These are phyloP conservation scores for Leptopilina syphax DNA, from an alignment of 2,888 invertebrate species.

Conservation along the genomic window DNA sequence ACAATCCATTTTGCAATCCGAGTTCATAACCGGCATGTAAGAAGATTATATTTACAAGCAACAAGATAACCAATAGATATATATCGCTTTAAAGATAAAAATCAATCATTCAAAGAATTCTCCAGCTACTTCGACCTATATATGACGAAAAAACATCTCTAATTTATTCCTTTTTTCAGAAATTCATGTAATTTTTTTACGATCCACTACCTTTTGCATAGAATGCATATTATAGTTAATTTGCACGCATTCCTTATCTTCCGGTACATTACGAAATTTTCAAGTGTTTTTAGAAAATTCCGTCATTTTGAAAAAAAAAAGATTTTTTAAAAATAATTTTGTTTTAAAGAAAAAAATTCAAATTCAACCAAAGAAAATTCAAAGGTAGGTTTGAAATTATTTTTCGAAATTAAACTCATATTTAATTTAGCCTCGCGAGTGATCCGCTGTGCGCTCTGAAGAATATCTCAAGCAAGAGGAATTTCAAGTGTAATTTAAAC, in stretches of 20 bases:
- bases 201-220: constrained; percentile 6
- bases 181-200: constrained; percentile 7
- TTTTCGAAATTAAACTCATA: background rate
- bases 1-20: constrained; percentile 25
- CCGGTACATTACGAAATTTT: constrained; percentile 7
- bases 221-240: background rate
- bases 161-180: constrained; percentile 19
- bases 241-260: background rate
- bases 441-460: background rate
- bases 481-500: constrained; percentile 11
- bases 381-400: too few relatives aligned
- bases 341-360: too few relatives aligned
- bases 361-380: too few relatives aligned
- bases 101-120: constrained; percentile 12
- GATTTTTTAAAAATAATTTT: too few relatives aligned
- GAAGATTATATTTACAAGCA: background rate
- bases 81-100: background rate
- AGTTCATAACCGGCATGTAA: constrained; percentile 17
- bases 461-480: background rate
- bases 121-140: constrained; percentile 27
- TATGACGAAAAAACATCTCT: constrained; percentile 24
- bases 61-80: constrained; percentile 10
- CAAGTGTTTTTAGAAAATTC: background rate
- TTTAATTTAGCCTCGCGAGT: background rate
- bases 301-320: too few relatives aligned